phyloP scores from a whole-genome alignment of 2,888 invertebrate species.

The Diarsia dahlii region DNA sequence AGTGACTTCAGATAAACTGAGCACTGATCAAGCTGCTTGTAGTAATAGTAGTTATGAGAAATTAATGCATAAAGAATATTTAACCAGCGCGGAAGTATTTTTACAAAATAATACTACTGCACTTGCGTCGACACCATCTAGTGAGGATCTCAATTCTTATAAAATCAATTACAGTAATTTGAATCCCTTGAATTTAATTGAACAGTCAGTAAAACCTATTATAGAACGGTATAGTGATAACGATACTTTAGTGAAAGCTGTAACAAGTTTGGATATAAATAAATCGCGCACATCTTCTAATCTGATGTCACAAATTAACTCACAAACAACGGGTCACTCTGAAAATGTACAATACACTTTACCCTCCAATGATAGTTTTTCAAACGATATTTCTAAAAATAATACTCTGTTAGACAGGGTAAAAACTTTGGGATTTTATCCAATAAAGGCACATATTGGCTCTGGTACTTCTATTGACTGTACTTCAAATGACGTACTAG shows the following conservation, averaged over 20 bases:
- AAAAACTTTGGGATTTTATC: conserved; percentile 72
- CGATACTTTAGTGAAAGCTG: conserved; percentile 68
- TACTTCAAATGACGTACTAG: conserved; percentile 61
- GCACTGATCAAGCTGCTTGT: neutral
- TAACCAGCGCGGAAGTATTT: conserved; percentile 49
- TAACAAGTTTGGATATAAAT: conserved; percentile 73
- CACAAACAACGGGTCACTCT: conserved; percentile 51
- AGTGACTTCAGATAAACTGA: conserved; percentile 45
- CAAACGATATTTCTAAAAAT: conserved; percentile 45
- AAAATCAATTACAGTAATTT: conserved; percentile 16
- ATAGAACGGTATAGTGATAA: conserved; percentile 60
- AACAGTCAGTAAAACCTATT: conserved; percentile 50
- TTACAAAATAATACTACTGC: conserved; percentile 32
- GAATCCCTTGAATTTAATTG: conserved; percentile 32
- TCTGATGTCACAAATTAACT: conserved; percentile 64
- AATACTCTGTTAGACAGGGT: conserved; percentile 69
- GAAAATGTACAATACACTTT: conserved; percentile 13
- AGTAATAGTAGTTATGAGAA: conserved; percentile 66
- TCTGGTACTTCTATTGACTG: conserved; percentile 54
- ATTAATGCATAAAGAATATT: conserved; percentile 38
- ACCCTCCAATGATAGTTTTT: neutral
- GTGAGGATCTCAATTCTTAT: conserved; percentile 28
- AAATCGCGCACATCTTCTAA: conserved; percentile 64
- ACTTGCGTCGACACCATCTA: conserved; percentile 61
- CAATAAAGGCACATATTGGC: conserved; percentile 67